Base-by-base conservation (phyloP, 2,113 vertebrate genomes). In the Bucco capensis region DNA sequence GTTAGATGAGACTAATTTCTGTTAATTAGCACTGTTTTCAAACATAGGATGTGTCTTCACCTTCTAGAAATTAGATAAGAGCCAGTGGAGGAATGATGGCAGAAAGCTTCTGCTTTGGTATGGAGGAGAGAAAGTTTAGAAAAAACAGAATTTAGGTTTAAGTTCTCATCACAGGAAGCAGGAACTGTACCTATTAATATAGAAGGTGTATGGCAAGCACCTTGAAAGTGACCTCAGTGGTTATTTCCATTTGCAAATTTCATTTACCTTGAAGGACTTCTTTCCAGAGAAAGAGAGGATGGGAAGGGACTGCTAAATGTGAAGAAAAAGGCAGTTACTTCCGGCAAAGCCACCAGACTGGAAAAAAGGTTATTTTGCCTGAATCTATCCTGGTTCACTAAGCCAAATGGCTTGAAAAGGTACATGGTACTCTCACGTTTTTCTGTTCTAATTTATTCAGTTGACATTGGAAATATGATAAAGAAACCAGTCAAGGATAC, bases 301-400 rank as follows among this genome's bases (percentile, higher is more conserved):
- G 3, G 38, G 56, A 92, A 92, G 19, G 73, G 58, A 50, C 40
- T 72, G 42, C 65, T 93, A 88, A 86, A 78, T 21, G 19, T 19
- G 64, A 87, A 79, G 77, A 75, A 91, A 83, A 92, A 73, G 27
- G 22, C 2, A 1, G 47, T 76, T 37, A 89, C 77, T 90, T 93
- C 77, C 90, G 89, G 77, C 74, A 94, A 78, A 93, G 47, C 37
- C 73, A 92, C 61, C 62, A 91, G 89, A 90, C 75, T 87, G 91
- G 84, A 96, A 93, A 96, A 88, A 51, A 88, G 17, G 82, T 89
- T 79, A 80, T 94, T 96, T 90, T 80, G 69, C 80, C 81, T 87
- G 79, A 86, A 93, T 86, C 21, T 62, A 57, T 67, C 86, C 60
- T 88, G 53, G 81, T 90, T 92, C 33, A 70, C 60, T 84, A 90